A percentile compares a stretch with the other conserved stretches of the same genome.
phyloP scores from a whole-genome alignment of 2,888 invertebrate genomes.

The Cataglyphis cursor region DNA sequence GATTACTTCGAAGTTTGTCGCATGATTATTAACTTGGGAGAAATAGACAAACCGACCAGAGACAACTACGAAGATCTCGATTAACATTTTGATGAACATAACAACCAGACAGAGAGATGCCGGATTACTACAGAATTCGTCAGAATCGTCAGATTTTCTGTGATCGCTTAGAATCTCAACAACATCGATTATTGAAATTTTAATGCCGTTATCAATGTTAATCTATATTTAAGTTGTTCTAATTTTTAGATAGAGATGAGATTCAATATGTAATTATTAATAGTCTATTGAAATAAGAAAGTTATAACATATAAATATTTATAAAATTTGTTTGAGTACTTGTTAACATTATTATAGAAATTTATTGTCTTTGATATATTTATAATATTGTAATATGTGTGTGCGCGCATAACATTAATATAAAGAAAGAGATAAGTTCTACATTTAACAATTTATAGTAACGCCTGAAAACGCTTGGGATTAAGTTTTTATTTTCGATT shows the following conservation, averaged over 20 bases:
- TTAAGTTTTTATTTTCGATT: slow-evolving; percentile 3
- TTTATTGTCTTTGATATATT: neutral
- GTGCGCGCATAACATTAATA: neutral
- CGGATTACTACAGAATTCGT: neutral
- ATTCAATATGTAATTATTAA: neutral
- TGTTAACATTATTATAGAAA: neutral
- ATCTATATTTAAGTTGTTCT: neutral
- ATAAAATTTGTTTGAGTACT: neutral
- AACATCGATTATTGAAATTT: slow-evolving; percentile 23
- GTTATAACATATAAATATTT: neutral
- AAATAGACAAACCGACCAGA: slow-evolving; percentile 45
- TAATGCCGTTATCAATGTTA: neutral
- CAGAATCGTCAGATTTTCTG: slow-evolving; percentile 2
- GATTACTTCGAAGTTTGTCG: slow-evolving; percentile 71
- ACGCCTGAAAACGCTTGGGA: neutral
- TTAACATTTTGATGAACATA: slow-evolving; percentile 64
- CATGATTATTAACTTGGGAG: slow-evolving; percentile 69
- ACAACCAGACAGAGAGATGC: slow-evolving; percentile 24
- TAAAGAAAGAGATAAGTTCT: neutral
- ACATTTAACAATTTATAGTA: neutral
- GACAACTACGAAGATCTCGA: slow-evolving; percentile 44
- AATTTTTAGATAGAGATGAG: neutral
- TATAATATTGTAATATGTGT: neutral
- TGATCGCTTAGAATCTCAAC: slow-evolving; percentile 16
- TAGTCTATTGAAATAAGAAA: neutral